Conservation (phyloP, 2,113 vertebrate species). For the Chitala chitala region DNA sequence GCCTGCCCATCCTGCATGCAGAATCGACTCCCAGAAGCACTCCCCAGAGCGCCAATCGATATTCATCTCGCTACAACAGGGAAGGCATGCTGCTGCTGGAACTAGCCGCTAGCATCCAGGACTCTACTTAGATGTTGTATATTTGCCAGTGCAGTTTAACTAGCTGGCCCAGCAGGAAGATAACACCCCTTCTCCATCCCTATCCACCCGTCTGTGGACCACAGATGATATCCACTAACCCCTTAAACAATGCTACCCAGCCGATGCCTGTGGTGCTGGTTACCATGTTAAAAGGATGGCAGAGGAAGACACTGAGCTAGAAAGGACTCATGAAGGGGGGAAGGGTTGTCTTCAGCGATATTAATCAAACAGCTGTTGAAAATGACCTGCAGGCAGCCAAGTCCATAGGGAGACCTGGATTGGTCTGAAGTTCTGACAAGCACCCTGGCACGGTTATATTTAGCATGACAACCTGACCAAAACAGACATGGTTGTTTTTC, state of each 20-base stretch:
- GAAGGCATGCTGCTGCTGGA: too few relatives aligned
- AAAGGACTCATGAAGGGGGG: not conserved
- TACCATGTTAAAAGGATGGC: conserved; percentile 16
- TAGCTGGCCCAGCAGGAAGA: too few relatives aligned
- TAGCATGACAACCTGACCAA: conserved; percentile 5
- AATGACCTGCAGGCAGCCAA: not conserved
- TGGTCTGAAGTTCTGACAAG: not conserved
- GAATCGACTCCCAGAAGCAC: too few relatives aligned
- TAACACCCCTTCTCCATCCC: conserved; percentile 4
- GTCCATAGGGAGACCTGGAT: not conserved
- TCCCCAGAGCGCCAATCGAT: too few relatives aligned
- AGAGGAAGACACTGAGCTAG: not conserved
- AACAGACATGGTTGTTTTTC: not conserved
- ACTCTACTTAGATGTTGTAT: not conserved
- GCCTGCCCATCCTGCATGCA: too few relatives aligned
- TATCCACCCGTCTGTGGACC: too few relatives aligned
- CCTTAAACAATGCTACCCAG: too few relatives aligned
- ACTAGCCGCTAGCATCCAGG: too few relatives aligned
- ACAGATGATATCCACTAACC: too few relatives aligned
- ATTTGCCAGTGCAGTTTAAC: not conserved
- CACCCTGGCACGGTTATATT: not conserved
- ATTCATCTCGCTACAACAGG: too few relatives aligned
- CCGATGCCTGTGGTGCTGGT: not conserved
- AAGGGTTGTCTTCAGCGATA: not conserved
- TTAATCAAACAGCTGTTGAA: not conserved